A percentile compares a stretch with the other conserved stretches of the same genome.
phyloP scores from a whole-genome alignment of 2,113 vertebrate species.

The Desmodus rotundus region DNA sequence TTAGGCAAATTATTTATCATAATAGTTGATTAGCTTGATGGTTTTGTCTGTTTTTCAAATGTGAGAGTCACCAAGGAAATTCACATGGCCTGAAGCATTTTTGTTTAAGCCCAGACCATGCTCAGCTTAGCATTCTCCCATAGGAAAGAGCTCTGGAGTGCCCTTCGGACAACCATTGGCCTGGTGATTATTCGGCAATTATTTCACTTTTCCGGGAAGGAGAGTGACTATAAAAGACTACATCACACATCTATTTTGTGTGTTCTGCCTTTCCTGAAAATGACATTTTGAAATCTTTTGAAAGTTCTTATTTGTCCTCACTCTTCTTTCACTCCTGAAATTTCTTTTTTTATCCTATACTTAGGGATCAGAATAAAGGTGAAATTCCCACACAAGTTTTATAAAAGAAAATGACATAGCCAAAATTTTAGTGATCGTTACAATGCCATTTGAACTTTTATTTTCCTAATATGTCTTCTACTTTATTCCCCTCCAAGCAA shows the following conservation, averaged over 20 bases:
- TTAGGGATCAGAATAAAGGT: not conserved
- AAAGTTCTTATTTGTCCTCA: not conserved
- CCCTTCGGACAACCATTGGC: not conserved
- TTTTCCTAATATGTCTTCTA: not conserved
- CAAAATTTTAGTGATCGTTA: not conserved
- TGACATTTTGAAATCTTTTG: not conserved
- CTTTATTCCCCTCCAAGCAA: not conserved
- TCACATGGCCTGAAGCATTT: not conserved
- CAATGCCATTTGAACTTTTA: not conserved
- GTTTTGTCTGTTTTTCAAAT: not conserved
- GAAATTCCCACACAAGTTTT: not conserved
- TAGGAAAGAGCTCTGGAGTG: not conserved
- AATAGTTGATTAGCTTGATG: not conserved
- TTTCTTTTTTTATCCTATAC: not conserved
- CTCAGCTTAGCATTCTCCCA: not conserved
- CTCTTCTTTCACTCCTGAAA: not conserved
- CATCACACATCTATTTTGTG: not conserved
- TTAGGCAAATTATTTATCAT: not conserved
- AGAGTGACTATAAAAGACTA: not conserved
- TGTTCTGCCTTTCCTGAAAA: not conserved
- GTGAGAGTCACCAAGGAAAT: not conserved
- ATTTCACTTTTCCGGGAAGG: slow-evolving; percentile 20
- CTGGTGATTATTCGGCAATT: not conserved
- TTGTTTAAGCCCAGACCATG: not conserved
- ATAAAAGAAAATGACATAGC: not conserved